Base-by-base conservation (phyloP, 2,797 vertebrate genomes). In the Ceryle rudis region DNA sequence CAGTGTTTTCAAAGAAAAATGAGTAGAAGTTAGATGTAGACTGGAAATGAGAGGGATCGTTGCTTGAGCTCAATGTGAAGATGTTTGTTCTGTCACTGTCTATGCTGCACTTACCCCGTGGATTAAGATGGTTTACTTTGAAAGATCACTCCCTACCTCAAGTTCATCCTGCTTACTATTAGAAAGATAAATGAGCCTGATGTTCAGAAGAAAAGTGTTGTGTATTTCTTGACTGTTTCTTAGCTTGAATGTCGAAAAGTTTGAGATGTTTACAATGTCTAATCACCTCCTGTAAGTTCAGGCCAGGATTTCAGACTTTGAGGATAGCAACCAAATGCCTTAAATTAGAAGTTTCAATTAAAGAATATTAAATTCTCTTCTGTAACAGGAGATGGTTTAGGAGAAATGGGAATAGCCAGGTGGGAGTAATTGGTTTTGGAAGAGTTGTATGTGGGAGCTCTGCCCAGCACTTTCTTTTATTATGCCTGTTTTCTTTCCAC, bases 371-470 rank as follows among this genome's bases (percentile, higher is more conserved):
- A 95, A 93, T 93, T 96, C 60, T 84, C 18, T 67, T 79, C 83
- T 93, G 93, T 92, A 94, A 92, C 65, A 82, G 60, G 77, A 95
- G 93, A 97, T 73, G 83, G 47, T 84, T 95, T 80, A 67, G 78
- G 78, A 92, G 91, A 85, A 86, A 74, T 81, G 95, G 88, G 90
- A 95, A 95, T 92, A 97, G 49, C 88, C 90, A 90, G 91, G 92
- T 95, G 92, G 96, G 95, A 90, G 81, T 96, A 95, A 95, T 93
- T 75, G 71, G 31, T 66, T 93, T 96, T 94, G 81, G 88, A 94
- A 94, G 73, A 90, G 67, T 77, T 51, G 4, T 86, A 82, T 35
- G 51, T 94, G 86, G 94, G 86, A 97, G 37, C 81, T 66, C 73
- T 90, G 93, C 90, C 85, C 77, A 31, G 85, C 44, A 37, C 64